phyloP scores from a whole-genome alignment of 2,113 vertebrate species.

The Accipiter cooperii region DNA sequence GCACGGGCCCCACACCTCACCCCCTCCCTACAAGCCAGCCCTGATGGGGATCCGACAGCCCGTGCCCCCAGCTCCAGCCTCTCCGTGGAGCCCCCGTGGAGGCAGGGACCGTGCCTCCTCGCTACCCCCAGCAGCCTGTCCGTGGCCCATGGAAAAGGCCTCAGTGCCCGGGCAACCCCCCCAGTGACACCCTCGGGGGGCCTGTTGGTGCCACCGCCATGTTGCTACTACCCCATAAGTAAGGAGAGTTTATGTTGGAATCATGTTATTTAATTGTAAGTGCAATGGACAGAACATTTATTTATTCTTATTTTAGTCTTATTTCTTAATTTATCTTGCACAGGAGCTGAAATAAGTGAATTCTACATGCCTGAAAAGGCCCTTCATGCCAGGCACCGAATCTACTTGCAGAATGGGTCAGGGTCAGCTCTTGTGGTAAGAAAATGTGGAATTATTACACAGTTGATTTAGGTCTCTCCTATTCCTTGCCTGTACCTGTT shows the following conservation, averaged over 20 bases:
- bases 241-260: not conserved
- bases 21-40: not conserved
- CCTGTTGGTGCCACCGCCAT: not conserved
- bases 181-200: rapidly evolving
- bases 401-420: not conserved
- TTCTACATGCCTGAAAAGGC: not conserved
- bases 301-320: not conserved
- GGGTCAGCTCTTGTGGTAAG: not conserved
- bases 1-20: not conserved
- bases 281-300: not conserved
- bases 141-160: no score
- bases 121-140: not conserved
- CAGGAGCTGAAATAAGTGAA: not conserved
- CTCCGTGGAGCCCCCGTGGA: no score
- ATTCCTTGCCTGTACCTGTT: not conserved
- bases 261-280: not conserved
- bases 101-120: not conserved
- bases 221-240: not conserved
- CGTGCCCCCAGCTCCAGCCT: not conserved
- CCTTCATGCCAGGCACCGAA: not conserved
- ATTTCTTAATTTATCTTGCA: not conserved
- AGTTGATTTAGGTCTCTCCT: not conserved
- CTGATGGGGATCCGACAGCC: not conserved
- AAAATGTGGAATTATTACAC: not conserved
- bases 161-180: not conserved